These are phyloP conservation scores for Mobula hypostoma DNA, from an alignment of 2,113 vertebrate species.

Conservation along the genomic window DNA sequence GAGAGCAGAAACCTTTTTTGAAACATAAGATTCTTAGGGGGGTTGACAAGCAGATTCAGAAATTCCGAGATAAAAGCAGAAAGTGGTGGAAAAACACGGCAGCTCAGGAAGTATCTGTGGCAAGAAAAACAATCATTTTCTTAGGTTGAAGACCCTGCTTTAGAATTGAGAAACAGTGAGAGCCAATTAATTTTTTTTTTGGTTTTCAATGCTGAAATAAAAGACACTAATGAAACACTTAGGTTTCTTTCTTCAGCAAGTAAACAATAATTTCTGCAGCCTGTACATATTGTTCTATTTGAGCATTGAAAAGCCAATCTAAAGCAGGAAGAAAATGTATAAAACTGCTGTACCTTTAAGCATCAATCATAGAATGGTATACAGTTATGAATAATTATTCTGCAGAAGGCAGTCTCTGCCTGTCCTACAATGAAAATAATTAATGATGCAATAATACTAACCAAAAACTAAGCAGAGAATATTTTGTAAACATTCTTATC, in stretches of 20 bases:
- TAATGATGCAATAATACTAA: conserved; percentile 62
- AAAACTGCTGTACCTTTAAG: conserved; percentile 25
- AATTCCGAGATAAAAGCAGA: no score
- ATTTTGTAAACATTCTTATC: conserved; percentile 56
- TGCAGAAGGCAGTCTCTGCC: conserved; percentile 47
- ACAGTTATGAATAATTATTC: conserved; percentile 33
- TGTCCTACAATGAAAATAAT: conserved; percentile 55
- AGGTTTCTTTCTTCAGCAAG: not conserved
- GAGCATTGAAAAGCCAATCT: not conserved
- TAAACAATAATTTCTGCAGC: not conserved
- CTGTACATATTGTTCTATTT: not conserved
- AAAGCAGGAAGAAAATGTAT: conserved; percentile 1
- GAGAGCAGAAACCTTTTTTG: no score
- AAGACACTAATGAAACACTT: not conserved
- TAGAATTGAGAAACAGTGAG: no score
- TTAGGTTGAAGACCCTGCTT: no score
- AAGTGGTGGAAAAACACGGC: no score
- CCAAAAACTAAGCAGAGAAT: conserved; percentile 54
- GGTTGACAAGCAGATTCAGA: no score
- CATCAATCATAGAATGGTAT: conserved; percentile 26
- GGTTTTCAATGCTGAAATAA: not conserved
- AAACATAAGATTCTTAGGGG: no score
- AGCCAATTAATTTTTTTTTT: no score
- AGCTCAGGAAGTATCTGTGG: no score
- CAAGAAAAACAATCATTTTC: no score